Evolutionary conservation across 2,797 vertebrate genomes (phyloP).

Genomic region (Corythornis leucogaster): DNA sequence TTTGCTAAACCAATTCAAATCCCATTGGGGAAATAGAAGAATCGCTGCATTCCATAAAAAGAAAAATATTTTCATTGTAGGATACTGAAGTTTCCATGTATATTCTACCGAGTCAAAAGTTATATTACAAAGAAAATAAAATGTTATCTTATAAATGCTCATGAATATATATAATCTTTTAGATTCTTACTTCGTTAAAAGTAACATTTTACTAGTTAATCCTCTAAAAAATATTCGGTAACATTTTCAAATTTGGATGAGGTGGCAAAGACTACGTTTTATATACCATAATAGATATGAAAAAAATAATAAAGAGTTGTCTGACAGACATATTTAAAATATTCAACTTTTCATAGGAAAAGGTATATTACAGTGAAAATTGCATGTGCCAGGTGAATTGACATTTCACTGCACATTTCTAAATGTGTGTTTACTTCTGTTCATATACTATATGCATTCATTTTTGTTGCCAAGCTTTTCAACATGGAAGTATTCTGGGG

Average conservation of each 20-base stretch:
- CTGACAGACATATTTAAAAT: background rate
- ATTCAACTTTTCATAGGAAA: background rate
- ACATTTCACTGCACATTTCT: background rate
- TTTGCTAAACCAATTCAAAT: conserved; percentile 76
- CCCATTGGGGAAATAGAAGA: conserved; percentile 67
- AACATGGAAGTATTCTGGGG: background rate
- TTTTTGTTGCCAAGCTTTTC: background rate
- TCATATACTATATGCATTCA: background rate
- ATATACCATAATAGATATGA: background rate
- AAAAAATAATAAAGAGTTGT: background rate
- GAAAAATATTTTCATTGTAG: conserved; percentile 60
- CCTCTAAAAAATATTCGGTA: background rate
- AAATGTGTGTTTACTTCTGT: background rate
- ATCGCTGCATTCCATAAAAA: conserved; percentile 64
- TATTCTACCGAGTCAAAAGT: conserved; percentile 27
- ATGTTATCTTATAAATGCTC: background rate
- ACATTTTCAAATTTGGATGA: background rate
- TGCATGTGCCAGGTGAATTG: background rate
- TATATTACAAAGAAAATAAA: conserved; percentile 18
- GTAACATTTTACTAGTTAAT: background rate
- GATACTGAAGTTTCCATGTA: conserved; percentile 48
- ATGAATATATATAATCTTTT: background rate
- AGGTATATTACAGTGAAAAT: background rate
- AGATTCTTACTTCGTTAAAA: background rate
- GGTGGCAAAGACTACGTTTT: background rate